phyloP scores from a whole-genome alignment of 2,113 vertebrate genomes.

The Melanostigma gelatinosum region DNA sequence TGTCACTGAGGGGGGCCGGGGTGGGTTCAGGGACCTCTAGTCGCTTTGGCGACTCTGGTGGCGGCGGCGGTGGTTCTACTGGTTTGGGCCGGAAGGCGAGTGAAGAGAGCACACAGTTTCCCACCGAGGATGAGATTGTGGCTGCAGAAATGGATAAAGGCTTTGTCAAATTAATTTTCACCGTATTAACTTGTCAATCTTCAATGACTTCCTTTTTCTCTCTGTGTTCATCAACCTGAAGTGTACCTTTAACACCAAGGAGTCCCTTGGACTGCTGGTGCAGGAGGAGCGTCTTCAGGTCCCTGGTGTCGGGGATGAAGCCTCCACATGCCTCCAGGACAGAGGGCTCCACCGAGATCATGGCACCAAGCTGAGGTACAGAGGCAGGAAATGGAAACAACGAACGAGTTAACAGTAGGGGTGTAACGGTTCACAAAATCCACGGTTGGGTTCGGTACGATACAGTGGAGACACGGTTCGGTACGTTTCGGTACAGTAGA shows the following conservation, averaged over 20 bases:
- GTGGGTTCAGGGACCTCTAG: constrained; percentile 30
- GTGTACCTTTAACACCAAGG: constrained; percentile 71
- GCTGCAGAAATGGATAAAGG: constrained; percentile 51
- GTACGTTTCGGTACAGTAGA: too few species aligned
- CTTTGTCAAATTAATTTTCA: background rate
- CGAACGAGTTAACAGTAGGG: background rate
- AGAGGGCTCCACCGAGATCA: constrained; percentile 74
- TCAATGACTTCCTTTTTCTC: background rate
- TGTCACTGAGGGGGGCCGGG: constrained; percentile 50
- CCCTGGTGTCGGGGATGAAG: constrained; percentile 71
- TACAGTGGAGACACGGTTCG: too few species aligned
- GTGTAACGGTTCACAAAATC: too few species aligned
- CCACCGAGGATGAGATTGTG: constrained; percentile 75
- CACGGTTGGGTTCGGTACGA: too few species aligned
- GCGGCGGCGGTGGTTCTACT: constrained; percentile 41
- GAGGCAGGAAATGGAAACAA: background rate
- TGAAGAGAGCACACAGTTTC: constrained; percentile 76
- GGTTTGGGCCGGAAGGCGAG: constrained; percentile 70
- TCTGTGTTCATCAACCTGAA: background rate
- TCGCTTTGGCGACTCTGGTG: constrained; percentile 39
- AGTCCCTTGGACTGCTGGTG: constrained; percentile 76
- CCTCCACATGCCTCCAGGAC: constrained; percentile 79
- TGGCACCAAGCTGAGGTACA: constrained; percentile 75
- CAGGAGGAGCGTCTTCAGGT: constrained; percentile 77
- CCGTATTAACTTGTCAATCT: background rate